Percentiles rank a stretch among this genome's conserved stretches.
phyloP scores from a whole-genome alignment of 2,113 vertebrate genomes.

The Castor canadensis region DNA sequence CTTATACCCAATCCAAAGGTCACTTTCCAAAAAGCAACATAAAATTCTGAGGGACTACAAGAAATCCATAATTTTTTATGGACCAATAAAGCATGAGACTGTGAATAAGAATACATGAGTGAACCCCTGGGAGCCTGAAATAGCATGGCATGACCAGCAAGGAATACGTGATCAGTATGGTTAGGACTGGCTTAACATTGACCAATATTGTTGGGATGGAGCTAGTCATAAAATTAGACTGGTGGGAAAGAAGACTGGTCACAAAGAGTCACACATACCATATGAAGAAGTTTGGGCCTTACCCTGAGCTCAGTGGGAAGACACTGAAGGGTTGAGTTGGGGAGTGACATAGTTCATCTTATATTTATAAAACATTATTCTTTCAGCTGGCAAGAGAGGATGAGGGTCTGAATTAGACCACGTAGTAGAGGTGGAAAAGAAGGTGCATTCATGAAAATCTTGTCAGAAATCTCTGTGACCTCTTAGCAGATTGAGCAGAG shows the following conservation, averaged over 20 bases:
- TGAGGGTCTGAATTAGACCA: neutral
- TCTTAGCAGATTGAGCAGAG: neutral
- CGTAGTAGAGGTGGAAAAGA: neutral
- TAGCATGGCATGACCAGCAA: neutral
- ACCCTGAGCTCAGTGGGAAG: neutral
- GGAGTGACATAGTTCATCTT: neutral
- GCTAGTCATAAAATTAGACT: no score
- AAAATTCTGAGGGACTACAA: neutral
- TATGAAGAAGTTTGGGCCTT: neutral
- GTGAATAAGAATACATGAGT: neutral
- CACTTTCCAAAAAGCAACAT: neutral
- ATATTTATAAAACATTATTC: neutral
- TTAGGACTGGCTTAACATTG: no score
- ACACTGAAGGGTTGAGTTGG: rapidly evolving
- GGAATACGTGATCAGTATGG: rapidly evolving
- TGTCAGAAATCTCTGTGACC: neutral
- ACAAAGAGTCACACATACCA: neutral
- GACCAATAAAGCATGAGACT: no score
- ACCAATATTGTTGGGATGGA: neutral
- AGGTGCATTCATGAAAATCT: neutral
- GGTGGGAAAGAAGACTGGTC: no score
- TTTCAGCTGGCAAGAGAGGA: neutral
- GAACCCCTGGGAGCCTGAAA: neutral
- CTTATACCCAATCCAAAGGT: neutral
- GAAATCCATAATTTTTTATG: neutral